Conservation (phyloP, 2,797 vertebrate genomes). For the Poeciliopsis gracilis region DNA sequence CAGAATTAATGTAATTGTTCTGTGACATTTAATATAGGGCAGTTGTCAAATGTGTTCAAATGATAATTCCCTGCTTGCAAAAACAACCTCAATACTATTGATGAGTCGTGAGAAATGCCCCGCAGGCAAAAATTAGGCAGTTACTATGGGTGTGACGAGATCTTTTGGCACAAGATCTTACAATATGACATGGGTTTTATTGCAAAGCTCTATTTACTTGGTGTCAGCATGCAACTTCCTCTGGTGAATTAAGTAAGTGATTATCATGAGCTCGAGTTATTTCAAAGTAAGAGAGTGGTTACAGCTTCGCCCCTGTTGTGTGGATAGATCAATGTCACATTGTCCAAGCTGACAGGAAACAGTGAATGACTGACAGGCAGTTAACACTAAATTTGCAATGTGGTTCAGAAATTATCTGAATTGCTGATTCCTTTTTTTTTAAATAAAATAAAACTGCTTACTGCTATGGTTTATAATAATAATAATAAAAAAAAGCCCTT, state of each 20-base stretch:
- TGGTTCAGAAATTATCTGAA: not conserved
- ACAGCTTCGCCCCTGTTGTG: not conserved
- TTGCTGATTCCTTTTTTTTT: not conserved
- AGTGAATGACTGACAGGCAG: not conserved
- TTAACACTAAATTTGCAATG: not conserved
- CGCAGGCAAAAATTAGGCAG: conserved; percentile 3
- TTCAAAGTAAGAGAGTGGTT: not conserved
- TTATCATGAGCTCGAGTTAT: not conserved
- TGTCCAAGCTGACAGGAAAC: not conserved
- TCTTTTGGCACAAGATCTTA: not conserved
- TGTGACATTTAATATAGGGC: not conserved
- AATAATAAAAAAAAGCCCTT: not conserved
- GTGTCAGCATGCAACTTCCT: not conserved
- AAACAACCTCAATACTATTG: not conserved
- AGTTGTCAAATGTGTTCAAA: not conserved
- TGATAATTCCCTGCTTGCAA: not conserved
- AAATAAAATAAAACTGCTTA: not conserved
- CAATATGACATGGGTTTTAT: not conserved
- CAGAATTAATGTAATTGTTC: not conserved
- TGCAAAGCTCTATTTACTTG: not conserved
- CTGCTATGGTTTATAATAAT: not conserved
- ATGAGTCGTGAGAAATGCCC: not conserved
- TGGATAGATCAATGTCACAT: not conserved
- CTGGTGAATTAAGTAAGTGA: not conserved
- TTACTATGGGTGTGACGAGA: not conserved